These are phyloP conservation scores for Busseola fusca DNA, from an alignment of 2,888 invertebrate genomes.

Conservation along the genomic window DNA sequence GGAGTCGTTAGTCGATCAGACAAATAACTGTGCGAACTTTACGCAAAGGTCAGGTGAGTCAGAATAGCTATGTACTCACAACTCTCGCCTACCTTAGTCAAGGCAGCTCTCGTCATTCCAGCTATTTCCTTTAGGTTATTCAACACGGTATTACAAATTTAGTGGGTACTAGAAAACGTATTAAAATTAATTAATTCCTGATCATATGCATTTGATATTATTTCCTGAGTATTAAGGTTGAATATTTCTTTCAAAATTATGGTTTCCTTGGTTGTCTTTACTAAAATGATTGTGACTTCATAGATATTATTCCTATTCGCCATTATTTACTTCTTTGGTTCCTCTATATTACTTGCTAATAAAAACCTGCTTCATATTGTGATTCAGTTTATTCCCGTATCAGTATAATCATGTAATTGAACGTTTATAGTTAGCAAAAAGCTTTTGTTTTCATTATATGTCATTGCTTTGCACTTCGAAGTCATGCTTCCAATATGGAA, in stretches of 20 bases:
- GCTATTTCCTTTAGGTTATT: constrained; percentile 51
- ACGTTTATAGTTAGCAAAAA: background rate
- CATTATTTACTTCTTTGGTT: background rate
- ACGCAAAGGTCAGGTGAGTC: constrained; percentile 51
- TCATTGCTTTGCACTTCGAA: background rate
- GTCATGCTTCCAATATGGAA: background rate
- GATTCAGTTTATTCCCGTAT: background rate
- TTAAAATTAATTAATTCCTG: constrained; percentile 28
- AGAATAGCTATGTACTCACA: constrained; percentile 17
- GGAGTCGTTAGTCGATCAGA: constrained; percentile 25
- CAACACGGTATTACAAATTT: constrained; percentile 26
- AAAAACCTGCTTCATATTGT: background rate
- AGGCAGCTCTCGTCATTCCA: constrained; percentile 40
- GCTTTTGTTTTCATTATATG: background rate
- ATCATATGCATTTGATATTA: constrained; percentile 20
- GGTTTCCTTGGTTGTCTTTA: background rate
- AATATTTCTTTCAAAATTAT: background rate
- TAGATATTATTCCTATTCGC: background rate
- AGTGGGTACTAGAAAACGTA: constrained; percentile 13
- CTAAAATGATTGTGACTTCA: background rate
- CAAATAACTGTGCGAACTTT: constrained; percentile 35
- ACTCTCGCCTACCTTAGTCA: constrained; percentile 47
- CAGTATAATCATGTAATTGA: background rate
- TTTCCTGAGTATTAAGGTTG: constrained; percentile 19
- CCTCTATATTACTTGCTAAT: background rate